Conservation (phyloP, 2,113 vertebrate species). For the Lampris megalopsis region DNA sequence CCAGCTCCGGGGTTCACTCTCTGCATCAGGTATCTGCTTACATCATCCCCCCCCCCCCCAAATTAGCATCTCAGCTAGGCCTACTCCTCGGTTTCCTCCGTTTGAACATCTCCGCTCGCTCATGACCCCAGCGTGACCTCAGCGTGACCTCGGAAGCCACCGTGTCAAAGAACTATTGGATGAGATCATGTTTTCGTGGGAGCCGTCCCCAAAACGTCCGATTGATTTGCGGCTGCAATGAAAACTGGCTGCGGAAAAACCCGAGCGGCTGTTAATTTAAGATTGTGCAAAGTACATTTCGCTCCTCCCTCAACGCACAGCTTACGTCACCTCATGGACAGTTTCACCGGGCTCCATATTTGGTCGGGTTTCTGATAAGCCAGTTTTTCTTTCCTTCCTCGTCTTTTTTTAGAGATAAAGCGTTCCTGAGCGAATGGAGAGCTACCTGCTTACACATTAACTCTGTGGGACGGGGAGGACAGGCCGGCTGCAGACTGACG, state of each 20-base stretch:
- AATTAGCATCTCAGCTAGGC: conserved; percentile 52
- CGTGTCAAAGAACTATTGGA: neutral
- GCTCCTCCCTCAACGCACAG: conserved; percentile 51
- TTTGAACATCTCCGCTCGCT: neutral
- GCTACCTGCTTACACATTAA: conserved; percentile 76
- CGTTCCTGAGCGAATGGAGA: conserved; percentile 51
- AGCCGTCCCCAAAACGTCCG: too few species aligned
- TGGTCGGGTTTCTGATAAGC: conserved; percentile 83
- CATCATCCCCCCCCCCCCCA: conserved; percentile 13
- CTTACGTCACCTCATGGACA: conserved; percentile 70
- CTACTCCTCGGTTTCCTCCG: conserved; percentile 8
- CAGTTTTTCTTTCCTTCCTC: conserved; percentile 80
- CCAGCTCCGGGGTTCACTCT: neutral
- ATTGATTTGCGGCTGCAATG: neutral
- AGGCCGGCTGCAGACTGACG: neutral
- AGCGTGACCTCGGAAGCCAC: neutral
- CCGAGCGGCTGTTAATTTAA: neutral
- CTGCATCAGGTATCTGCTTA: conserved; percentile 20
- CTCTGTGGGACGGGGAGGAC: conserved; percentile 27
- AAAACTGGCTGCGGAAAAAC: neutral
- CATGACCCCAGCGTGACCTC: neutral
- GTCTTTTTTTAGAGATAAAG: conserved; percentile 40
- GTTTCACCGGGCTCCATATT: conserved; percentile 82
- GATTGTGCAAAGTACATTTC: conserved; percentile 26
- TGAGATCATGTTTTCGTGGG: neutral